These are phyloP conservation scores for Mesitornis unicolor DNA, from an alignment of 2,113 vertebrate genomes.

Conservation along the genomic window DNA sequence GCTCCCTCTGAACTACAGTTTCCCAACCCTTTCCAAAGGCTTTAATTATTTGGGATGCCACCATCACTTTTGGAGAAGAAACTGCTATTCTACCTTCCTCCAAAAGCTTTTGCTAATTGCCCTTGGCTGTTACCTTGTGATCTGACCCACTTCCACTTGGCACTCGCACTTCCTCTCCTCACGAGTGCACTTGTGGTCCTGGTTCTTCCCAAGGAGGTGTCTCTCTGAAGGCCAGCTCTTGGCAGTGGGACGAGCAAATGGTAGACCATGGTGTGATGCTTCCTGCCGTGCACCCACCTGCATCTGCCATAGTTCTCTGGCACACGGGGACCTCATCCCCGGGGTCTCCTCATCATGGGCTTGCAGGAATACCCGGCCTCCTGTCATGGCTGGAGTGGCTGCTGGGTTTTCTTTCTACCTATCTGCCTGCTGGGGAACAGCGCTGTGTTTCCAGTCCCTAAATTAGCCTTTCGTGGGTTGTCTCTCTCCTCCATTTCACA, in stretches of 20 bases:
- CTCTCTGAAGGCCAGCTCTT: not conserved
- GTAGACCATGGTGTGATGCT: too few species aligned
- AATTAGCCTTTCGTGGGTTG: not conserved
- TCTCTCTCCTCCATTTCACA: not conserved
- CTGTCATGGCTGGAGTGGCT: not conserved
- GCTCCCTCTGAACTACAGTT: not conserved
- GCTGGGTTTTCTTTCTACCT: not conserved
- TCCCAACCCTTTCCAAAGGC: not conserved
- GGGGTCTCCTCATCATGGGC: fast-evolving
- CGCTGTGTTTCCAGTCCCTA: not conserved
- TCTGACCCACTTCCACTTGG: not conserved
- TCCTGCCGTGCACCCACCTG: fast-evolving
- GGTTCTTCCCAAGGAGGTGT: not conserved
- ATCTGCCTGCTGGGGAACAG: not conserved
- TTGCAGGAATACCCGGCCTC: not conserved
- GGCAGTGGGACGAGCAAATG: fast-evolving
- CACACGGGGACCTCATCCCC: not conserved
- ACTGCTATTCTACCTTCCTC: not conserved
- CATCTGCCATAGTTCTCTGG: not conserved
- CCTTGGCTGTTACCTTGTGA: not conserved
- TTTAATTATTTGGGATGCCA: not conserved
- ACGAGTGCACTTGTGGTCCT: not conserved
- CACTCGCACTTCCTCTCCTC: not conserved
- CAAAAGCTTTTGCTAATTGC: not conserved
- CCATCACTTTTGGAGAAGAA: not conserved